Evolutionary conservation across 2,797 vertebrate genomes (phyloP).

Genomic region (Halcyon leucocephala): DNA sequence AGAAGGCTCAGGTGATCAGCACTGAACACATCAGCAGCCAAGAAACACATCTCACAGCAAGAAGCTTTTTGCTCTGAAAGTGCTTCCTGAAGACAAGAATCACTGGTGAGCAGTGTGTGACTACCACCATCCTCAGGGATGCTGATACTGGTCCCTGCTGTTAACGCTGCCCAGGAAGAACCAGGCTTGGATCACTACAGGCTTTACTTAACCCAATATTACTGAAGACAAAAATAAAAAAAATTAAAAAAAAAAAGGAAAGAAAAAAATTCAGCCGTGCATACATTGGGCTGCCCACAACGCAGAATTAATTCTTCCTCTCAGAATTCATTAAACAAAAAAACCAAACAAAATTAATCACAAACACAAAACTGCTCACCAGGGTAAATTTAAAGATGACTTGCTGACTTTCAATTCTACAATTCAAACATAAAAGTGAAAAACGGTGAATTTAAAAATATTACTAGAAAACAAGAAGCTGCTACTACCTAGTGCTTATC

Average conservation of each 20-base stretch:
- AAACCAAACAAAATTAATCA: background rate
- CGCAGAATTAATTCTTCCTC: background rate
- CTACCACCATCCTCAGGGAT: background rate
- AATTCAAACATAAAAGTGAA: background rate
- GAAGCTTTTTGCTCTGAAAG: background rate
- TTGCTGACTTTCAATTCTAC: background rate
- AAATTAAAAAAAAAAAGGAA: background rate
- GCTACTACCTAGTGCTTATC: background rate
- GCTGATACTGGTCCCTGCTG: background rate
- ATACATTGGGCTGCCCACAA: background rate
- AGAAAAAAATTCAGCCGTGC: background rate
- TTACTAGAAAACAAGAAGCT: background rate
- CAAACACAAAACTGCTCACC: background rate
- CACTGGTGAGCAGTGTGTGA: accelerated
- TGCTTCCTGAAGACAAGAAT: accelerated
- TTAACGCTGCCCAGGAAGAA: background rate
- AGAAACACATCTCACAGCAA: background rate
- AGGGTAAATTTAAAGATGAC: background rate
- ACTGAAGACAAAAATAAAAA: background rate
- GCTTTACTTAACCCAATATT: background rate
- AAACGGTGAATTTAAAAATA: background rate
- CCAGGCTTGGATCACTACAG: background rate
- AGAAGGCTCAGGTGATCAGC: background rate
- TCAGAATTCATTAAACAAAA: background rate
- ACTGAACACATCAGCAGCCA: background rate